Conservation (phyloP, 1,140 invertebrate species). For the Zeugodacus cucurbitae region DNA sequence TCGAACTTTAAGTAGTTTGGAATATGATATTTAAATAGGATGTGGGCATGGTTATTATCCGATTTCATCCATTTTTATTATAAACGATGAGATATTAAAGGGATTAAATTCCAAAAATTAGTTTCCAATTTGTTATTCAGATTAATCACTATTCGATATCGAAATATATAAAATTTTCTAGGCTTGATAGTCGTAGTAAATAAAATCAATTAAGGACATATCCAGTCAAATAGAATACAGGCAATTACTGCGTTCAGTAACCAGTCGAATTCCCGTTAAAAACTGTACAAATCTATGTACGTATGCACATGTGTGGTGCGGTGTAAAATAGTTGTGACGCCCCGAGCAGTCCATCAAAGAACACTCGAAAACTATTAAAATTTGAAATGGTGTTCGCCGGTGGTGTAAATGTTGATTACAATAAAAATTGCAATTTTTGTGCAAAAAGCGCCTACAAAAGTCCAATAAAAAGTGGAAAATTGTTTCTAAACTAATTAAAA, state of each 20-base stretch:
- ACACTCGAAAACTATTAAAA: neutral
- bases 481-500: slow-evolving; percentile 44
- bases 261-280: too few species aligned
- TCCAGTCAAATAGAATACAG: neutral
- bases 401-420: slow-evolving; percentile 10
- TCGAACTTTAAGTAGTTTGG: too few species aligned
- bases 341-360: slow-evolving; percentile 6
- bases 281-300: neutral
- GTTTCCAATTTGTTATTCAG: too few species aligned
- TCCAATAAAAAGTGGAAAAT: neutral
- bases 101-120: too few species aligned
- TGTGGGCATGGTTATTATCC: too few species aligned
- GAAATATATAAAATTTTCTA: too few species aligned
- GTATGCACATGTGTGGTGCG: neutral
- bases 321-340: neutral
- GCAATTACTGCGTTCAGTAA: too few species aligned
- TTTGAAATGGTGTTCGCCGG: neutral
- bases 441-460: neutral
- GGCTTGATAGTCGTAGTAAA: neutral
- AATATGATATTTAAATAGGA: too few species aligned
- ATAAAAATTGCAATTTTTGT: neutral
- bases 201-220: neutral
- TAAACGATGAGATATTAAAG: too few species aligned
- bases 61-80: too few species aligned
- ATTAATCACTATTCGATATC: too few species aligned